A percentile compares a stretch with the other conserved stretches of the same genome.
Conservation (phyloP, 2,797 vertebrate species). For the Tolypeutes matacus region DNA sequence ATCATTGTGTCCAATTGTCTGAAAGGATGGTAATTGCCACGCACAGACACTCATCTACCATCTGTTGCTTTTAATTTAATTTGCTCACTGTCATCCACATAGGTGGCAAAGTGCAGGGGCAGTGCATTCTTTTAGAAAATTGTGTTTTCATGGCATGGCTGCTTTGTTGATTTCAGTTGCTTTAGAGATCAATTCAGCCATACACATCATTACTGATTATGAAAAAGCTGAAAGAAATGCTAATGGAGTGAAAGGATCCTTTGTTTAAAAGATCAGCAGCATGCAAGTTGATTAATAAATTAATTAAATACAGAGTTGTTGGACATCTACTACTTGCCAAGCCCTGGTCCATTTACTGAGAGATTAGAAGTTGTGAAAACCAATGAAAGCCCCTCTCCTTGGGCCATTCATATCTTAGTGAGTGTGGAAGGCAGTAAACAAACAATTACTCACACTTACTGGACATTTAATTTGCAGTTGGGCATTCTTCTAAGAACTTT, state of each 20-base stretch:
- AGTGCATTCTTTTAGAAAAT: conserved; percentile 31
- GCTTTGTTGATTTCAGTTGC: neutral
- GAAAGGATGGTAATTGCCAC: neutral
- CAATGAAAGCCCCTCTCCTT: neutral
- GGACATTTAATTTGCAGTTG: neutral
- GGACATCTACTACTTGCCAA: neutral
- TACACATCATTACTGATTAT: neutral
- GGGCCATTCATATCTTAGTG: neutral
- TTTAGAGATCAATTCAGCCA: neutral
- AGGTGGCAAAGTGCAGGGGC: neutral
- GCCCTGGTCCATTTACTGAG: neutral
- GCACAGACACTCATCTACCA: neutral
- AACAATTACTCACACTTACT: neutral
- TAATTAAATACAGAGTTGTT: neutral
- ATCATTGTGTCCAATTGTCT: neutral
- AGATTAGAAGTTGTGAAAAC: no score
- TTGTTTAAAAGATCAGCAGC: neutral
- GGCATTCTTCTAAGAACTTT: neutral
- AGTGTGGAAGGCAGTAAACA: neutral
- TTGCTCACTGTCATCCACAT: neutral
- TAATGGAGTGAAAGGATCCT: neutral
- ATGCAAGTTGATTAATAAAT: neutral
- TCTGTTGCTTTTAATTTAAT: conserved; percentile 9
- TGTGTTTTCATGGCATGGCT: neutral
- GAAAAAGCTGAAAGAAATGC: conserved; percentile 22